These are phyloP conservation scores for Myotis yumanensis DNA, from an alignment of 2,113 vertebrate species.

Conservation along the genomic window DNA sequence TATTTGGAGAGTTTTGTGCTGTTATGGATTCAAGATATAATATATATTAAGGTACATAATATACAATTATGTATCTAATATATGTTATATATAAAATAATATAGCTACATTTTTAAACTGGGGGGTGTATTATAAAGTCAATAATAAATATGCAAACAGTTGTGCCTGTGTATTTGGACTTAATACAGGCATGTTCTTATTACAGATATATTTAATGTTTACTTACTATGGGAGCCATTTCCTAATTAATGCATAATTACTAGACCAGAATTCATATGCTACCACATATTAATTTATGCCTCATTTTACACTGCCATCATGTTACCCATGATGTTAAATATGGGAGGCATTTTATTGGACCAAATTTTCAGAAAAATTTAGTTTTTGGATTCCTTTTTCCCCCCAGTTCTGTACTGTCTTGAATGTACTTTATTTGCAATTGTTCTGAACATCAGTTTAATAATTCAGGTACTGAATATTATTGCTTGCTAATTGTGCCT, in stretches of 20 bases:
- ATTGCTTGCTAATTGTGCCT: slow-evolving; percentile 88
- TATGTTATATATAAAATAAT: slow-evolving; percentile 73
- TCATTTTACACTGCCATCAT: slow-evolving; percentile 72
- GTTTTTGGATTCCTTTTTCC: slow-evolving; percentile 62
- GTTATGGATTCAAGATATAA: slow-evolving; percentile 71
- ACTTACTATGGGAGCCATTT: slow-evolving; percentile 78
- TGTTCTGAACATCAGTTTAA: slow-evolving; percentile 63
- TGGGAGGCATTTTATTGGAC: slow-evolving; percentile 79
- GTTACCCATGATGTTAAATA: slow-evolving; percentile 64
- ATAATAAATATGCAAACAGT: slow-evolving; percentile 75
- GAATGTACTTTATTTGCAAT: slow-evolving; percentile 77
- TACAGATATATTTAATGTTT: slow-evolving; percentile 72
- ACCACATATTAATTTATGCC: slow-evolving; percentile 66
- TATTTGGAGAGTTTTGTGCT: slow-evolving; percentile 71
- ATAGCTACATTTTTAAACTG: slow-evolving; percentile 48
- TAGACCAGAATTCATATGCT: slow-evolving; percentile 65
- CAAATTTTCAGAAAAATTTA: slow-evolving; percentile 77
- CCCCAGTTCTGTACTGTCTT: slow-evolving; percentile 73
- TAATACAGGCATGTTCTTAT: slow-evolving; percentile 71
- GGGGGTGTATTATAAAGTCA: slow-evolving; percentile 61
- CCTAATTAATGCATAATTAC: slow-evolving; percentile 54
- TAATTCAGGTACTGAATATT: slow-evolving; percentile 86
- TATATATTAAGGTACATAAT: slow-evolving; percentile 68
- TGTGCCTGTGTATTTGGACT: slow-evolving; percentile 70
- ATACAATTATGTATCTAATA: slow-evolving; percentile 59